Base-by-base conservation (phyloP, 2,797 vertebrate species). In the Taenioides sp. region DNA sequence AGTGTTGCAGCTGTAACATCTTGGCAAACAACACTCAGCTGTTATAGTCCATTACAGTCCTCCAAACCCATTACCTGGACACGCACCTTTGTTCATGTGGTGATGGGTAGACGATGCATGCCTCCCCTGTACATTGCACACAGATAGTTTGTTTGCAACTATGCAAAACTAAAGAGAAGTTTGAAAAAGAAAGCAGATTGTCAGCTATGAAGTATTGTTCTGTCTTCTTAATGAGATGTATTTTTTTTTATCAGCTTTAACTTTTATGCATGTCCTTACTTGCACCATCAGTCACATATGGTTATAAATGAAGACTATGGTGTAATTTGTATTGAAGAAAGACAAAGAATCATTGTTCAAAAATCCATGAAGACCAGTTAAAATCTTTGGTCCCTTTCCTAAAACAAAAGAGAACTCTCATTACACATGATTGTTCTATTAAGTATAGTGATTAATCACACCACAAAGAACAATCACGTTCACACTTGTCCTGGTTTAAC, bases 41-140 rank as follows among this genome's bases (percentile, higher is more conserved):
- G 59, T 50, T 86, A 72, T 11, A 70, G 67, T 69, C 77, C 75
- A 84, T 87, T 83, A 87, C 61, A 69, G 65, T 74, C 70, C 68
- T 82, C 64, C 75, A 81, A 83, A 78, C 75, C 81, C 80, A 87
- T 88, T 85, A 79, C 60, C 22, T 49, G 74, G 60, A 79, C 14
- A 69, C 2, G 55, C 63, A 65, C 63, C 63, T 37, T 67, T 72
- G 68, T 50, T 55, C 22, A 3, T 58, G 61, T 28, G 22, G 50
- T 72, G 17, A 52, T 66, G 65, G 64, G 47, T 23, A 66, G 64
- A 52, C 4, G 9, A 22, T 37, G 34, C 66, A 58, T 66, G 55
- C 17, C 59, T 69, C 10, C 63, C 69, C 49, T 55, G 68, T 52
- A 65, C 63, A 74, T 43, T 75, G 57, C 58, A 77, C 74, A n/a